Evolutionary conservation across 1,140 invertebrate genomes (phyloP), one percentile per base, ranked within the genome.

Genomic region (Saxidomus purpurata): DNA sequence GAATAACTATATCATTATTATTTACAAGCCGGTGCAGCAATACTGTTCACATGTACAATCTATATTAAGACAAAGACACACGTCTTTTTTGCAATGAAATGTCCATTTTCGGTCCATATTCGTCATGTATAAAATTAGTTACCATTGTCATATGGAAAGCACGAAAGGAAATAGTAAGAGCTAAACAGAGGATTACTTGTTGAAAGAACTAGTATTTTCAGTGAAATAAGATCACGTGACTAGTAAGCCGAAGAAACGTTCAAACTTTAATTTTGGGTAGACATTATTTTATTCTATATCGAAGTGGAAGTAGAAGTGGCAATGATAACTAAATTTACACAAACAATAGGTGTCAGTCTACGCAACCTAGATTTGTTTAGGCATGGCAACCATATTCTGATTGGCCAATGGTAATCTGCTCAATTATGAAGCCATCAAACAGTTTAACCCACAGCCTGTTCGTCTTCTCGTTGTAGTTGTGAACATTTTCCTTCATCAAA

Each of bases 331-430:
- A 19, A 3, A 11, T 55, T 19, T 55, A 55, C 52, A 13, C 52
- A 55, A 2, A 22, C 8, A 55, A 55, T 55, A 55, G 4, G 28
- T 67, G 15, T 8, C 25, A 22, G 6, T 67, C 61, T n/a, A n/a
- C n/a, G n/a, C n/a, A n/a, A n/a, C n/a, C n/a, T n/a, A 4, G 11
- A 9, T 34, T 67, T 19, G 1, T 67, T 25, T 67, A 67, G 3
- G 3, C 2, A 31, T 55, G 36, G 22, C 28, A 28, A 4, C 81
- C 81, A 49, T 69, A 83, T 19, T 69, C 81, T 22, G 36, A 38
- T 28, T 83, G 81, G 1, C 61, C 81, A 31, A 69, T 83, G 3
- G 36, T 69, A 19, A 83, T 83, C 61, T 83, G 81, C 34, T 83
- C 59, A 15, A 83, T 34, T 17, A 83, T 69, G 38, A 83, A 83